Evolutionary conservation across 2,797 vertebrate genomes (phyloP).

Genomic region (Nothura maculosa): DNA sequence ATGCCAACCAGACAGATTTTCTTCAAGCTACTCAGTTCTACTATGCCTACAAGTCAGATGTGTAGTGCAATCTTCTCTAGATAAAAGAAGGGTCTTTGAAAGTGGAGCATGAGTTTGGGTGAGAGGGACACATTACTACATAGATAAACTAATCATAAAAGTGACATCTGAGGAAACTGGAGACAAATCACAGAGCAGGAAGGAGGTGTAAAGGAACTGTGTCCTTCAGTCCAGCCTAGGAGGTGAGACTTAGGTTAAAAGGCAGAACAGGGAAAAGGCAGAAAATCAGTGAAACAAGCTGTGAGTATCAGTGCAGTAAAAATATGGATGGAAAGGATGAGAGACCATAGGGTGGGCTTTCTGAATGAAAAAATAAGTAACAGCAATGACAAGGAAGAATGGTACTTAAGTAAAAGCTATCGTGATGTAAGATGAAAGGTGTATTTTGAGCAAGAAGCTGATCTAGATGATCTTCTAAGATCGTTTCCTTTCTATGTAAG

Average conservation of each 20-base stretch:
- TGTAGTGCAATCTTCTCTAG: background rate
- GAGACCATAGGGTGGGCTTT: background rate
- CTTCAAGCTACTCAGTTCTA: conserved; percentile 8
- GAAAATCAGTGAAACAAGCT: background rate
- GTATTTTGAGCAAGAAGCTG: background rate
- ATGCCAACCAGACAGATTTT: conserved; percentile 32
- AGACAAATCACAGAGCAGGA: background rate
- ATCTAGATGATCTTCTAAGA: background rate
- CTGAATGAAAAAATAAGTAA: background rate
- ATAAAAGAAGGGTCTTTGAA: background rate
- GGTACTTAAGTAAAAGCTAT: background rate
- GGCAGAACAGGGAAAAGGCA: background rate
- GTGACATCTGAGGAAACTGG: background rate
- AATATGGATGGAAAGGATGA: background rate
- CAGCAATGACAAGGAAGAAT: background rate
- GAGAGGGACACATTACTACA: background rate
- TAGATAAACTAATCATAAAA: background rate
- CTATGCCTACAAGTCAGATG: background rate
- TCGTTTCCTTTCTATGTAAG: background rate
- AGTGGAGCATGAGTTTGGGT: background rate
- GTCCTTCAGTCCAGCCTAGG: background rate
- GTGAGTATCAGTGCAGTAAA: background rate
- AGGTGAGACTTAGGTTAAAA: background rate
- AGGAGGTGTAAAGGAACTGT: background rate
- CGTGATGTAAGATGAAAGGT: background rate